A percentile compares a stretch with the other conserved stretches of the same genome.
These are phyloP conservation scores for Odocoileus virginianus DNA, from an alignment of 2,113 vertebrate genomes.

Conservation along the genomic window DNA sequence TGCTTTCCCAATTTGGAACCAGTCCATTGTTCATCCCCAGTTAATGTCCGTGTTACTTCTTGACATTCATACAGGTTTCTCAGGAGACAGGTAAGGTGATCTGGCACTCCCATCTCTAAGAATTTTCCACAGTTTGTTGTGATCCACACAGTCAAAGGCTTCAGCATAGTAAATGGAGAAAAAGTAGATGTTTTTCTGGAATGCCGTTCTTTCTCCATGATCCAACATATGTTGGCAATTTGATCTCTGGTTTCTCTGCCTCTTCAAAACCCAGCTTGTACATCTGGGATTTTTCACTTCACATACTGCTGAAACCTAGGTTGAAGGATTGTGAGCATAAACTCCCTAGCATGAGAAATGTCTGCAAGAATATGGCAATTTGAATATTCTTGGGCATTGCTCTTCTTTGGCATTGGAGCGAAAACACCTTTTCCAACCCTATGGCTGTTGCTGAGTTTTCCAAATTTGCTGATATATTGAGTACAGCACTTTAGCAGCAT, in stretches of 20 bases:
- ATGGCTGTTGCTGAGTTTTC: not conserved
- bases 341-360: not conserved
- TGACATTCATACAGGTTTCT: not conserved
- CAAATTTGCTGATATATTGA: not conserved
- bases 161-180: not conserved
- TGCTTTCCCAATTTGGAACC: not conserved
- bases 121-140: not conserved
- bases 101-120: not conserved
- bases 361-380: not conserved
- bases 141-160: not conserved
- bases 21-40: not conserved
- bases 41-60: not conserved
- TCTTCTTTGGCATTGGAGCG: not conserved
- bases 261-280: not conserved
- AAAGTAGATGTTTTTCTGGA: not conserved
- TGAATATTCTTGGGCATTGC: not conserved
- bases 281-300: not conserved
- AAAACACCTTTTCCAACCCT: not conserved
- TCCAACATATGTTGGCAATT: not conserved
- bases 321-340: not conserved
- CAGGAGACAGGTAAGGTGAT: not conserved
- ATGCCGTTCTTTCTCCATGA: not conserved
- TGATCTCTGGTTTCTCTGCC: not conserved
- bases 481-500: no score
- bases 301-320: not conserved